Evolutionary conservation across 2,888 invertebrate species (phyloP).

Genomic region (Platycnemis pennipes): DNA sequence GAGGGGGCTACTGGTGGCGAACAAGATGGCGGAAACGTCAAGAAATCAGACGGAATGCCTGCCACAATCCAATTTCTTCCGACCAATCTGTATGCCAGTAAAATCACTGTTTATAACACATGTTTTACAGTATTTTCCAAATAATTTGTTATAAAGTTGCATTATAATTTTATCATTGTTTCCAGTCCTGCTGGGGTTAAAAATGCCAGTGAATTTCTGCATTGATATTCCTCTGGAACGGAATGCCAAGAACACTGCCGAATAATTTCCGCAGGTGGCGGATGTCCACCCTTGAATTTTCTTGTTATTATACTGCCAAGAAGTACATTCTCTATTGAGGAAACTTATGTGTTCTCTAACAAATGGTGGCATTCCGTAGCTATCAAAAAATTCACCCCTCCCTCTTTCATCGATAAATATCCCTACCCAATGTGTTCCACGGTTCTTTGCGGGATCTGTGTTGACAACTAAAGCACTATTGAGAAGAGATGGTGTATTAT

Average conservation of each 20-base stretch:
- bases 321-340: background rate
- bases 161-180: background rate
- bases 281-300: background rate
- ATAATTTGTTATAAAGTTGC: background rate
- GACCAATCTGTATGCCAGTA: no score
- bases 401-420: background rate
- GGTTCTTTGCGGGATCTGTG: background rate
- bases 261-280: background rate
- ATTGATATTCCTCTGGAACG: background rate
- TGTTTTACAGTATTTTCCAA: background rate
- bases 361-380: background rate
- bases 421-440: background rate
- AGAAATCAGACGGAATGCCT: no score
- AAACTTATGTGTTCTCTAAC: background rate
- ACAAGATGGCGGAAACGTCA: background rate
- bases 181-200: no score
- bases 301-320: background rate
- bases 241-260: background rate
- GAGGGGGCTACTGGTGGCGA: background rate
- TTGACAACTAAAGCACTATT: slow-evolving; percentile 18
- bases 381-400: background rate
- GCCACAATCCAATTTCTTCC: no score
- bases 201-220: background rate
- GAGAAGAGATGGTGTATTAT: slow-evolving; percentile 11
- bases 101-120: no score